Evolutionary conservation across 1,140 invertebrate genomes (phyloP).

Genomic region (Drosophila pectinifera): DNA sequence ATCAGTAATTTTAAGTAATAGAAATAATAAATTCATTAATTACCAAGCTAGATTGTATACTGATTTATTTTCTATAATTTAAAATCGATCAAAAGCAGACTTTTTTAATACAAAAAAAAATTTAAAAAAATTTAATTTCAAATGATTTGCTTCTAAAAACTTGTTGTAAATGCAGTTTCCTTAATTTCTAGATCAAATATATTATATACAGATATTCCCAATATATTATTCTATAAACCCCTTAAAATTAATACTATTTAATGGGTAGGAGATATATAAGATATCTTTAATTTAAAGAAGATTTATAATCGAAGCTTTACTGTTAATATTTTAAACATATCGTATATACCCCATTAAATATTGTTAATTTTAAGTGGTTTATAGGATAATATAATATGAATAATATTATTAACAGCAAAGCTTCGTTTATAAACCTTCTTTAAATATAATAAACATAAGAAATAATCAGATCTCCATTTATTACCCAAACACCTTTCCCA

Average conservation of each 20-base stretch:
- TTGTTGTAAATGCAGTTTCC: fast-evolving
- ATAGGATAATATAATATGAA: no score
- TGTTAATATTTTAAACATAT: no score
- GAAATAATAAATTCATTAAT: no score
- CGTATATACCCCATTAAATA: no score
- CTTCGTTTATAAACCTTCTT: background rate
- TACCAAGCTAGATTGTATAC: no score
- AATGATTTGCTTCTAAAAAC: background rate
- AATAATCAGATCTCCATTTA: background rate
- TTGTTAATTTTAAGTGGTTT: background rate
- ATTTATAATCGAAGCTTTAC: background rate
- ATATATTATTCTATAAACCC: no score
- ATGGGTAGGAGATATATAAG: no score
- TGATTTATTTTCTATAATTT: background rate
- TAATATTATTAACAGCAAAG: background rate
- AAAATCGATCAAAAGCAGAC: background rate
- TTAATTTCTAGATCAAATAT: background rate
- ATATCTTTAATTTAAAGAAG: background rate
- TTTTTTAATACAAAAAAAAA: background rate
- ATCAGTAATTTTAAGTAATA: no score
- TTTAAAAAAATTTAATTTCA: no score
- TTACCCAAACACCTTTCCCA: background rate
- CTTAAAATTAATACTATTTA: no score
- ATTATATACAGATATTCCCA: no score
- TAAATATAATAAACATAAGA: background rate